Evolutionary conservation across 2,113 vertebrate species (phyloP).

Genomic region (Melierax canorus): DNA sequence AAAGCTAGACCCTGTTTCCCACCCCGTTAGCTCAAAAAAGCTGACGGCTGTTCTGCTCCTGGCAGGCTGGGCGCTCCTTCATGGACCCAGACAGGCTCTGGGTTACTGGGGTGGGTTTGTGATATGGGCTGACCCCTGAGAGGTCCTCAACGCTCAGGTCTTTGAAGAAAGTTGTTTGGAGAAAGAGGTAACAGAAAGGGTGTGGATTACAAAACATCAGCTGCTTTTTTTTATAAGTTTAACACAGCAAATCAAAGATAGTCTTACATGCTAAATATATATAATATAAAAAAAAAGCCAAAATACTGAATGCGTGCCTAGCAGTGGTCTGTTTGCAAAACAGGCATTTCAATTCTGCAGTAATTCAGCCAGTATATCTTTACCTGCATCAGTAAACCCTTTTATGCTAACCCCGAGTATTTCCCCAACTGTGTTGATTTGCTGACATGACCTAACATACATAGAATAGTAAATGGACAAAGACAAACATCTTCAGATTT

Average conservation of each 20-base stretch:
- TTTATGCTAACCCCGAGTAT: neutral
- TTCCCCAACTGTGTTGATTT: neutral
- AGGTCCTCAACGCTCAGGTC: neutral
- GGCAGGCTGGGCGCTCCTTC: neutral
- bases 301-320: neutral
- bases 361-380: neutral
- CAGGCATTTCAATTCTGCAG: neutral
- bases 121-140: neutral
- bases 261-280: neutral
- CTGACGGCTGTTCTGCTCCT: neutral
- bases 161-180: neutral
- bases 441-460: neutral
- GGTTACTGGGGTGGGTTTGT: neutral
- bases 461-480: neutral
- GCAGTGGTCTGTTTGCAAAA: too few species aligned
- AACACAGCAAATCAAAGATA: neutral
- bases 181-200: neutral
- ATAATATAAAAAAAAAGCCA: neutral
- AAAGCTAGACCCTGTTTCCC: neutral
- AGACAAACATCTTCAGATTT: neutral
- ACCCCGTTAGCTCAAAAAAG: too few species aligned
- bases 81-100: accelerated
- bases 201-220: neutral
- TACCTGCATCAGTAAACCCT: neutral
- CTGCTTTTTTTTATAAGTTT: neutral